phyloP scores from a whole-genome alignment of 2,113 vertebrate genomes.

The Ammospiza nelsoni region DNA sequence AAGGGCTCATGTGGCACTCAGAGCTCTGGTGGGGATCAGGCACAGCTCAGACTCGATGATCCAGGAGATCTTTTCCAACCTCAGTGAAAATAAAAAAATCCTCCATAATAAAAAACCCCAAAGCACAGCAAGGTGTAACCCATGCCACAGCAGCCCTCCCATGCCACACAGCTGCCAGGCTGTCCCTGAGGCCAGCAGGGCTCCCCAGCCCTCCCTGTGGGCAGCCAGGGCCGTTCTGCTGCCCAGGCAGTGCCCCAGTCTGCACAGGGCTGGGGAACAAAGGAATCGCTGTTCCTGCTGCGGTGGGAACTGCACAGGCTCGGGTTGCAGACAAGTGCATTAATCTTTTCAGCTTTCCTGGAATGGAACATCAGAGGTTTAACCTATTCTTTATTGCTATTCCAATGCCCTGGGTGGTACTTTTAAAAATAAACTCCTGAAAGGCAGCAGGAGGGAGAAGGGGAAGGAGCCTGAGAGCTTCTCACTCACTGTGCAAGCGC shows the following conservation, averaged over 20 bases:
- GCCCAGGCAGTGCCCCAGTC: background rate
- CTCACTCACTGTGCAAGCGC: background rate
- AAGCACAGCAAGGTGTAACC: background rate
- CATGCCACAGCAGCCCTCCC: background rate
- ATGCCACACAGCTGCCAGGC: rapidly evolving
- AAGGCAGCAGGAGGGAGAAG: background rate
- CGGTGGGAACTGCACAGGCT: conserved; percentile 37
- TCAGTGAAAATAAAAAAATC: rapidly evolving
- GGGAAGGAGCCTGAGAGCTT: background rate
- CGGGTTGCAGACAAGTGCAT: conserved; percentile 42
- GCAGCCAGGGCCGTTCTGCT: background rate
- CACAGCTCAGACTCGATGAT: rapidly evolving
- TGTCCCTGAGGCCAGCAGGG: background rate
- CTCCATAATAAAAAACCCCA: background rate
- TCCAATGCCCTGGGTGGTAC: conserved; percentile 52
- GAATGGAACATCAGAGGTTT: conserved; percentile 55
- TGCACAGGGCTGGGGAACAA: conserved; percentile 13
- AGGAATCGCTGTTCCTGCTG: conserved; percentile 36
- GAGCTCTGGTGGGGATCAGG: rapidly evolving
- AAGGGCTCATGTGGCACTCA: rapidly evolving
- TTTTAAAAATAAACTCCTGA: conserved; percentile 58
- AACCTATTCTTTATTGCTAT: conserved; percentile 69
- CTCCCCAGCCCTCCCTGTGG: too few species aligned
- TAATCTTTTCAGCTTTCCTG: conserved; percentile 57
- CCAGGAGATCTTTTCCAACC: background rate